Evolutionary conservation across 2,888 invertebrate species (phyloP), one percentile per base, ranked within the genome.

Genomic region (Protophormia terraenovae): DNA sequence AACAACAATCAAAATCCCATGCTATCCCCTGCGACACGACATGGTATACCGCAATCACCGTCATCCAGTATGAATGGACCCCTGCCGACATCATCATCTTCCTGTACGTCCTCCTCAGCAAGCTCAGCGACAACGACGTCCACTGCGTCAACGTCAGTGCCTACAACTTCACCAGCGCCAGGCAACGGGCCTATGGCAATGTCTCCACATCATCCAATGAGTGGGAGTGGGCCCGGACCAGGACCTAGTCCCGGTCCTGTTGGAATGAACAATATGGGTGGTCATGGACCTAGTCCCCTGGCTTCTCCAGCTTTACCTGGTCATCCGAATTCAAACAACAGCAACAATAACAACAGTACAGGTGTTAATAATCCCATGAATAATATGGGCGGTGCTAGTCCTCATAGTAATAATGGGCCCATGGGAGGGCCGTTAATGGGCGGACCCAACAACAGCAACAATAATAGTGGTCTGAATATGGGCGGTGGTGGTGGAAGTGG

Each of bases 1-100:
- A 86, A 85, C 75, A 87, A 77, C 75, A 84, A 85, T 72, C 91
- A 91, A 88, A 91, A 90, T 87, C 89, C 89, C 86, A 90, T 90
- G 88, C 88, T 90, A 79, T 91, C 91, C 75, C 91, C 91, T 24
- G 89, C 88, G 60, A 89, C 89, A 27, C 89, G 91, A 29, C 81
- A 89, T 82, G 89, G 89, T 55, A 88, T 89, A 71, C 89, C 90
- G 81, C 88, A 88, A 72, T 87, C 91, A 47, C 87, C 91, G 86
- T 88, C 90, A 38, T 60, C 87, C 19, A 87, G 81, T 75, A 77
- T 85, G 93, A 95, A 93, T 93, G 95, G 89, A 93, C 94, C 87
- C 93, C 94, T 94, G 94, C 93, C 84, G 92, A 94, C 87, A 38
- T 87, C 91, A 50, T 88, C 77, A 82, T 82, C 85, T 79, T 83